Percentiles rank a stretch among this genome's conserved stretches.
Conservation (phyloP, 2,797 vertebrate genomes). For the Cryptoprocta ferox region DNA sequence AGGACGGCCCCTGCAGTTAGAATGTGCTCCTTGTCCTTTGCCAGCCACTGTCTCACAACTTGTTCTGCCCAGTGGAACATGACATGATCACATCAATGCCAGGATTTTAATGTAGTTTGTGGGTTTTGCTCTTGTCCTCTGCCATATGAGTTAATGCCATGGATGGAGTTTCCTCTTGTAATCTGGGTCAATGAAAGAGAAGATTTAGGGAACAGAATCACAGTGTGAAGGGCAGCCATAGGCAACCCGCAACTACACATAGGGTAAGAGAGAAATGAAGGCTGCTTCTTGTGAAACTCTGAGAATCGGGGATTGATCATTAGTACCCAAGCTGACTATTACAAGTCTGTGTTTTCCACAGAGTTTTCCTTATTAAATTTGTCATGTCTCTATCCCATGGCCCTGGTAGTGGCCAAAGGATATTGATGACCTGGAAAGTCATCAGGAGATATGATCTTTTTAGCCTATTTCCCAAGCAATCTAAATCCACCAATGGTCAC, state of each 20-base stretch:
- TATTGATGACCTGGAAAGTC: background rate
- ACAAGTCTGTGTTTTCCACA: background rate
- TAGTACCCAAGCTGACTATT: background rate
- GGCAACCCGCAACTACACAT: accelerated
- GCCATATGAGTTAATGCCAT: background rate
- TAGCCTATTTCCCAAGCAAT: background rate
- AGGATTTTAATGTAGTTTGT: background rate
- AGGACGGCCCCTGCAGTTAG: accelerated
- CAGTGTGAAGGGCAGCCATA: accelerated
- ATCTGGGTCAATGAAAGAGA: background rate
- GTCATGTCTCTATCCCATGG: background rate
- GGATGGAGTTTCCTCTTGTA: background rate
- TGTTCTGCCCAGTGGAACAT: background rate
- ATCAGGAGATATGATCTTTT: background rate
- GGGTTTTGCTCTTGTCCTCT: background rate
- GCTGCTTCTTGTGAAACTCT: background rate
- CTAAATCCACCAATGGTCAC: background rate
- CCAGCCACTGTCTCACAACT: background rate
- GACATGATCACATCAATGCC: too few relatives aligned
- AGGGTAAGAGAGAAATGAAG: background rate
- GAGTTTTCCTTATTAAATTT: background rate
- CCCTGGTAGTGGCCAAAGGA: background rate
- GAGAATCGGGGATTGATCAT: background rate
- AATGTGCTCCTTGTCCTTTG: background rate
- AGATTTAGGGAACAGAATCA: background rate